phyloP scores from a whole-genome alignment of 2,113 vertebrate species.

The Mugil cephalus region DNA sequence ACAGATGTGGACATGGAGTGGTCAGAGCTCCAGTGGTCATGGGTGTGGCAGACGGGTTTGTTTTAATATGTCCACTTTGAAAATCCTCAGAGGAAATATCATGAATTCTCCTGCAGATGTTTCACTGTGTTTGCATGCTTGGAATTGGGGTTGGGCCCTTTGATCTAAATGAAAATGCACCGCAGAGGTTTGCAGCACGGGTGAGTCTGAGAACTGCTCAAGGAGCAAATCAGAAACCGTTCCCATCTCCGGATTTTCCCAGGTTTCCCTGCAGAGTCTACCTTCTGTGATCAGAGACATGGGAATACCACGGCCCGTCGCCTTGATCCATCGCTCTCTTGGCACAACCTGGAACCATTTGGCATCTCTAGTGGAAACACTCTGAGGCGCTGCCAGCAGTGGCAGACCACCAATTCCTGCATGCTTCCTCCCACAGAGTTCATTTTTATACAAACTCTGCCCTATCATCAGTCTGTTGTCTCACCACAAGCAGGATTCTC shows the following conservation, averaged over 20 bases:
- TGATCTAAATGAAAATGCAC: conserved; percentile 76
- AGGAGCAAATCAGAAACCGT: conserved; percentile 44
- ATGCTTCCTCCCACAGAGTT: conserved; percentile 60
- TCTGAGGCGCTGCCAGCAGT: conserved; percentile 52
- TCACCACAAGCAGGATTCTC: conserved; percentile 30
- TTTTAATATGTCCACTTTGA: conserved; percentile 71
- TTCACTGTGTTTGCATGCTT: conserved; percentile 70
- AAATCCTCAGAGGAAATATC: conserved; percentile 69
- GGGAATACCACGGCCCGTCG: conserved; percentile 63
- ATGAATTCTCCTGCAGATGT: conserved; percentile 71
- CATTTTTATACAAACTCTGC: conserved; percentile 59
- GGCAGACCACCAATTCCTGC: conserved; percentile 63
- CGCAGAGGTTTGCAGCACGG: conserved; percentile 63
- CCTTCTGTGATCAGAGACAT: conserved; percentile 73
- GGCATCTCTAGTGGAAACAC: conserved; percentile 69
- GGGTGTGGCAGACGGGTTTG: conserved; percentile 71
- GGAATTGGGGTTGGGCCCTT: conserved; percentile 74
- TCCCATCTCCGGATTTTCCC: conserved; percentile 68
- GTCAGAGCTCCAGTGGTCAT: conserved; percentile 65
- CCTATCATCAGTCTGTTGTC: conserved; percentile 37
- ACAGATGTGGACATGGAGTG: conserved; percentile 64
- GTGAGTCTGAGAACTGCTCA: conserved; percentile 35
- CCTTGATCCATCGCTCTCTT: conserved; percentile 66
- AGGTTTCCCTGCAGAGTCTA: conserved; percentile 71
- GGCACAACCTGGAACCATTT: conserved; percentile 68